Evolutionary conservation across 2,888 invertebrate genomes (phyloP).

Genomic region (Trachelus troglodyta): DNA sequence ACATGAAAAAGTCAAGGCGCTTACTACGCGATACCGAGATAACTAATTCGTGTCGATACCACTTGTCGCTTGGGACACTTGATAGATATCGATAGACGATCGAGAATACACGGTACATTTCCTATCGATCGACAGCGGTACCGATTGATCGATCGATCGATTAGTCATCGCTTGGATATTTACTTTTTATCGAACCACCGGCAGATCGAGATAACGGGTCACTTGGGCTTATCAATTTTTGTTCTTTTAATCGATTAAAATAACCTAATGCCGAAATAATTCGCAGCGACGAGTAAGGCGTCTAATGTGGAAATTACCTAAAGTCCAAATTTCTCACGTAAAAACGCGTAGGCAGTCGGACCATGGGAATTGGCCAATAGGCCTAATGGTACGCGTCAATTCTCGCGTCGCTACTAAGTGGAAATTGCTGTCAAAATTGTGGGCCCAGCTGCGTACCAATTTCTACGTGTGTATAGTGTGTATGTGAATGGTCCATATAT

Average conservation of each 20-base stretch:
- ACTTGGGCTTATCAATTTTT: not conserved
- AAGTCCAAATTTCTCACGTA: not conserved
- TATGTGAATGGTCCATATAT: slow-evolving; percentile 33
- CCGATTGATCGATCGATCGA: not conserved
- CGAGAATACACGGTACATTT: not conserved
- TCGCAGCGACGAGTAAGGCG: not conserved
- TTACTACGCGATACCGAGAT: not conserved
- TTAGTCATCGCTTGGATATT: not conserved
- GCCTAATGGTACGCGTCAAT: not conserved
- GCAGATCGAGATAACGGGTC: not conserved
- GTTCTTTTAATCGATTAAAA: not conserved
- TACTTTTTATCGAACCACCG: not conserved
- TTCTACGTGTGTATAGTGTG: slow-evolving; percentile 27
- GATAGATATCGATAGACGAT: not conserved
- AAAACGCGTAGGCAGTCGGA: not conserved
- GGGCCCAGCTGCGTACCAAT: slow-evolving; percentile 47
- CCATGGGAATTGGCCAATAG: slow-evolving; percentile 4
- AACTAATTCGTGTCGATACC: not conserved
- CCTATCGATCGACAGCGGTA: not conserved
- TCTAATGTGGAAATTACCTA: not conserved
- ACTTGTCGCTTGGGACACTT: not conserved
- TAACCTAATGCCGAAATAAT: not conserved
- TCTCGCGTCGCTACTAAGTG: slow-evolving; percentile 53
- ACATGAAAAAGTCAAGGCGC: slow-evolving; percentile 6
- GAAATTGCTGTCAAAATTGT: slow-evolving; percentile 65